phyloP scores from a whole-genome alignment of 2,113 vertebrate species.

The Hipposideros armiger region DNA sequence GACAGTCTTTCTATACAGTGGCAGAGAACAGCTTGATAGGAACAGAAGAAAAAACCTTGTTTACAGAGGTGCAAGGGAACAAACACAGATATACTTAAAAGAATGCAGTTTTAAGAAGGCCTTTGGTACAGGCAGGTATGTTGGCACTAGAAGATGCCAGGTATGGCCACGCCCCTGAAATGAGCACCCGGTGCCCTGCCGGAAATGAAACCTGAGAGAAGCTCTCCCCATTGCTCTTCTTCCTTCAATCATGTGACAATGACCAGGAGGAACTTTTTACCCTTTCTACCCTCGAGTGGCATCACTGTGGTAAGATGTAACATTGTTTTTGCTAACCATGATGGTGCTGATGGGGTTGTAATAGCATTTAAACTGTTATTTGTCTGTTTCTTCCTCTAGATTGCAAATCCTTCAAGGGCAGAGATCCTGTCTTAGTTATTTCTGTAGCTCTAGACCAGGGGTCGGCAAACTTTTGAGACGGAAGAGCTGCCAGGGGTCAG shows the following conservation, averaged over 20 bases:
- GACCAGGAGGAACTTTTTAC: background rate
- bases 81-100: background rate
- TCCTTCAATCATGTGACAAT: background rate
- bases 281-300: background rate
- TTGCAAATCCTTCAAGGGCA: background rate
- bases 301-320: background rate
- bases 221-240: background rate
- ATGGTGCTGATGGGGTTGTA: background rate
- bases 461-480: no score
- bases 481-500: no score
- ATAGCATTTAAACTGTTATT: background rate
- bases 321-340: background rate
- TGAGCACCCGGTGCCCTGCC: fast-evolving
- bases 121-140: background rate
- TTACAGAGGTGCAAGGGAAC: conserved; percentile 37
- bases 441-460: background rate
- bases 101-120: background rate
- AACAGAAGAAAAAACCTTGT: background rate
- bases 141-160: background rate
- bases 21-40: conserved; percentile 16
- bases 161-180: background rate
- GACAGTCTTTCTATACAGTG: conserved; percentile 40
- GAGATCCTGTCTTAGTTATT: background rate
- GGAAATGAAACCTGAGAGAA: background rate
- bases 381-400: background rate